Evolutionary conservation across 1,140 invertebrate species (phyloP), one percentile per base, ranked within the genome.

Genomic region (Drosophila sucinea): DNA sequence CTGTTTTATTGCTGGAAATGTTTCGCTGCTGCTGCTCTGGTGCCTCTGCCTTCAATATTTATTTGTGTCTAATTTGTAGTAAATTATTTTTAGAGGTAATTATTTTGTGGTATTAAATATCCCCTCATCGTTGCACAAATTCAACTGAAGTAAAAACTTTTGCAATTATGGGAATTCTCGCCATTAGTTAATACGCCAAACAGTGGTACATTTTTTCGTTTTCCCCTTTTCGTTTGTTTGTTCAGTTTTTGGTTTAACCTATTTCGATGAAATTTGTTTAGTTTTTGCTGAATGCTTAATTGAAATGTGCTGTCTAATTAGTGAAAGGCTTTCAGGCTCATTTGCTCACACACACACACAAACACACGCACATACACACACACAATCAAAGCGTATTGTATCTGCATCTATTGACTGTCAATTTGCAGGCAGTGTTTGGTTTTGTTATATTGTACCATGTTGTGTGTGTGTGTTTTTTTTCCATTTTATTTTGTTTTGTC

Each of bases 261-360:
- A 30, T 51, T 61, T 35, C 25, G 11, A 2, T 44, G 17, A 29
- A 40, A 27, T 68, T 55, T 56, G 23, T 32, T 65, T 32, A 17
- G 6, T 47, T 60, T 44, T 38, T 51, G 23, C 44, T 33, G 66
- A 30, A 54, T 70, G 57, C 67, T 27, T 87, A 87, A 87, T 86
- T 87, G 83, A 77, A 86, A 79, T 69, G 69, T 63, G 64, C 71
- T 70, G 76, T 60, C 83, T 87, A 87, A 86, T 86, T 83, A 87
- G 72, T 71, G 58, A 79, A 79, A 79, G 77, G 55, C 66, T 67
- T 77, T 86, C 66, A 40, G 47, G 41, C 75, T 67, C 71, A 69
- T 70, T 79, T 86, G 57, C 44, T 51, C 25, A 25, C 27, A 61
- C 30, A 56, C 29, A 29, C 32, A 60, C 29, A 55, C 27, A 33